Percentiles rank a stretch among this genome's conserved stretches.
phyloP scores from a whole-genome alignment of 2,113 vertebrate genomes.

The Coptodon bakossiorum region DNA sequence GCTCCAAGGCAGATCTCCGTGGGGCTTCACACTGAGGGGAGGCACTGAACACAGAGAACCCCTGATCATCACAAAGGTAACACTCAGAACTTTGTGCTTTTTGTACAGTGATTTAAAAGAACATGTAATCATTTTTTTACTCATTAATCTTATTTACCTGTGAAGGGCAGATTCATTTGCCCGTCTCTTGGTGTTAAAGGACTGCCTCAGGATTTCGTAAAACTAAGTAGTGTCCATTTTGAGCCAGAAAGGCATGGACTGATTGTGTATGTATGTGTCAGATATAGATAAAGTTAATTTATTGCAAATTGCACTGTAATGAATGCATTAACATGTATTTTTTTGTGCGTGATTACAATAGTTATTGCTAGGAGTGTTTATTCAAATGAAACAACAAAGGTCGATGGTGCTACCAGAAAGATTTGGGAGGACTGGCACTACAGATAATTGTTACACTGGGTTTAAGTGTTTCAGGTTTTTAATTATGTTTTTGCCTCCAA shows the following conservation, averaged over 20 bases:
- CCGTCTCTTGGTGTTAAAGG: not conserved
- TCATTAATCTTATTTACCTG: not conserved
- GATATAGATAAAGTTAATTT: not conserved
- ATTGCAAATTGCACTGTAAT: not conserved
- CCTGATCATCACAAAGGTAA: constrained; percentile 85
- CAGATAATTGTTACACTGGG: not conserved
- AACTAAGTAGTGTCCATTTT: accelerated
- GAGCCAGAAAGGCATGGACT: not conserved
- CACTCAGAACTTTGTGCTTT: not conserved
- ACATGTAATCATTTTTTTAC: not conserved
- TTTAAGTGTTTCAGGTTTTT: not conserved
- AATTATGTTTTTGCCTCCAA: not conserved
- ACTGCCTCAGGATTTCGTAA: not conserved
- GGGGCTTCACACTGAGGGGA: constrained; percentile 88
- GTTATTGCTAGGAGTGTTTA: not conserved
- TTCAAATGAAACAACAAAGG: not conserved
- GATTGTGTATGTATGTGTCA: not conserved
- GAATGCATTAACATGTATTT: not conserved
- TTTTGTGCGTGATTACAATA: not conserved
- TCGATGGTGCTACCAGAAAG: not conserved
- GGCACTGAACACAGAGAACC: constrained; percentile 83
- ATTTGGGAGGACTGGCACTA: not conserved
- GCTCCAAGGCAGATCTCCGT: constrained; percentile 71
- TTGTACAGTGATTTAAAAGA: not conserved
- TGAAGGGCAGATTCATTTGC: not conserved